phyloP scores from a whole-genome alignment of 2,113 vertebrate species.

The Scomber colias region DNA sequence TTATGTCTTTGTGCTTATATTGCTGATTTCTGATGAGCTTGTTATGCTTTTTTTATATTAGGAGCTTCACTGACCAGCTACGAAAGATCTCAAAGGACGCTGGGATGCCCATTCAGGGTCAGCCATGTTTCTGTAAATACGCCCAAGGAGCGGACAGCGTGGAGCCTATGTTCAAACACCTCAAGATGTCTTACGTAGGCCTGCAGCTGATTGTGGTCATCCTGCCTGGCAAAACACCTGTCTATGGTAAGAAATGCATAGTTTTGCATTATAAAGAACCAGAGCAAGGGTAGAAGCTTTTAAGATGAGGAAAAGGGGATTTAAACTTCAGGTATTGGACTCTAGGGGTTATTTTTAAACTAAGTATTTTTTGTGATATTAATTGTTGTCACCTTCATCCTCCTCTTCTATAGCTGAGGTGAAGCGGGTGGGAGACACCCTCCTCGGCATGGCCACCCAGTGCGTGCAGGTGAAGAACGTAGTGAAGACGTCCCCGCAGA shows the following conservation, averaged over 20 bases:
- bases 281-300: no score
- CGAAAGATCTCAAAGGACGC: constrained; percentile 99
- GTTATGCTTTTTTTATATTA: constrained; percentile 55
- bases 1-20: background rate
- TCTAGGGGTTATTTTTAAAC: no score
- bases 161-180: constrained; percentile 99
- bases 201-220: constrained; percentile 99
- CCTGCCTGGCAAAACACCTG: constrained; percentile 96
- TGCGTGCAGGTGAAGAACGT: constrained; percentile 99
- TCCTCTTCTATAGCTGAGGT: constrained; percentile 90
- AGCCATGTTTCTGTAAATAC: constrained; percentile 99
- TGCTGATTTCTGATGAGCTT: constrained; percentile 15
- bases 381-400: background rate
- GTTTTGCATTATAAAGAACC: no score
- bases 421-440: constrained; percentile 97
- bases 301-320: no score
- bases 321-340: no score
- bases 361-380: background rate
- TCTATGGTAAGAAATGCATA: constrained; percentile 89
- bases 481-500: constrained; percentile 98
- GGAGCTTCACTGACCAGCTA: constrained; percentile 98
- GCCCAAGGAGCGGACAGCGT: constrained; percentile 98
- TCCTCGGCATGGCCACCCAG: constrained; percentile 98
- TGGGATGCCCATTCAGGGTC: constrained; percentile 98
- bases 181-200: constrained; percentile 98